Percentiles rank a stretch among this genome's conserved stretches.
These are phyloP conservation scores for Plumapathes pennacea DNA, from an alignment of 92 coral and sea anemone genomes.

Conservation along the genomic window DNA sequence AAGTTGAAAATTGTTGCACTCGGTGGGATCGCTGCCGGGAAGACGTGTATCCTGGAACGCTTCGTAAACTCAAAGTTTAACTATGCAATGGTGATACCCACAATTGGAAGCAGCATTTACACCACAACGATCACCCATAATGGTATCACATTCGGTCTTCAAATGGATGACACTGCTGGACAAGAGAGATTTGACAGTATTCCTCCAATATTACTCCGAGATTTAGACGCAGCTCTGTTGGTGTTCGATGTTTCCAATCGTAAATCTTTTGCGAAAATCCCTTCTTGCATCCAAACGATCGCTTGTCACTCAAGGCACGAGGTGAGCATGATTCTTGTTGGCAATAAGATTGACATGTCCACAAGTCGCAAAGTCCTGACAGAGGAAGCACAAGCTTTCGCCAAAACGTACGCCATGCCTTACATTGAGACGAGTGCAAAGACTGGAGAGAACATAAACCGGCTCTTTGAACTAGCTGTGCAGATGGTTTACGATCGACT, in stretches of 20 bases:
- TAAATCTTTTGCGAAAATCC: constrained; percentile 16
- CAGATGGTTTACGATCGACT: no score
- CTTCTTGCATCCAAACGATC: constrained; percentile 16
- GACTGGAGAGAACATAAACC: constrained; percentile 49
- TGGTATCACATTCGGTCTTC: constrained; percentile 31
- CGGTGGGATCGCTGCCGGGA: constrained; percentile 50
- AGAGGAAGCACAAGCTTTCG: constrained; percentile 27
- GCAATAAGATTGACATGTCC: constrained; percentile 38
- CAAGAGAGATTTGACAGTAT: constrained; percentile 51
- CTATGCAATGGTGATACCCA: constrained; percentile 1
- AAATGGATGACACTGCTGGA: constrained; percentile 46
- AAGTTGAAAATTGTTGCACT: constrained; percentile 40
- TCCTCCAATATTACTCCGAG: constrained; percentile 46
- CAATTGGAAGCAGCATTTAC: constrained; percentile 23
- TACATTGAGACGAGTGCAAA: constrained; percentile 53
- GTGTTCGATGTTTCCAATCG: constrained; percentile 49
- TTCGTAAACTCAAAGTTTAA: constrained; percentile 20
- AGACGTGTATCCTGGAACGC: constrained; percentile 29
- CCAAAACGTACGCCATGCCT: constrained; percentile 20
- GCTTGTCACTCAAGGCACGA: constrained; percentile 29
- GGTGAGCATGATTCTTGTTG: constrained; percentile 41
- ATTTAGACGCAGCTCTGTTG: constrained; percentile 53
- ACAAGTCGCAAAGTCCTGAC: constrained; percentile 14
- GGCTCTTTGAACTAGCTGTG: constrained; percentile 47
- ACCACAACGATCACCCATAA: constrained; percentile 27